Evolutionary conservation across 2,888 invertebrate species (phyloP), one percentile per base, ranked within the genome.

Genomic region (Thera britannica): DNA sequence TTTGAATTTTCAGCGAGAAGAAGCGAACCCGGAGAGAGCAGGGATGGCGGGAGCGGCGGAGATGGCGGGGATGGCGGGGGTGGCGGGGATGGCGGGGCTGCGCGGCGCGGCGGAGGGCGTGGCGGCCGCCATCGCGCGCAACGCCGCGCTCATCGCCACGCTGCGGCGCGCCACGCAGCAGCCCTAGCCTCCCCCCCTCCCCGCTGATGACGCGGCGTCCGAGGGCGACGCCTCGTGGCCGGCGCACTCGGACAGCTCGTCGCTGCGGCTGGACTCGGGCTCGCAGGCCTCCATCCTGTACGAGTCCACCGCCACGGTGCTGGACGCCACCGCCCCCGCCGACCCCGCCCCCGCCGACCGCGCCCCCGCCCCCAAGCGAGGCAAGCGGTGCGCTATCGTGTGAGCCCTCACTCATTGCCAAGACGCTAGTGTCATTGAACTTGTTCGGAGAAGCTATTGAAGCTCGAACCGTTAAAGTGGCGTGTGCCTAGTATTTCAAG

Each of bases 91-190:
- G 76, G 66, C 83, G 62, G 89, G 88, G 48, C 80, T 88, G 78
- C 85, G 12, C 85, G 87, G 71, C 89, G 88, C 23, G 23, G 23
- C 23, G 75, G 89, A 84, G 55, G 90, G 89, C 67, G 74, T 87
- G 60, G 82, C 80, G 3, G 75, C 71, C 5, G 73, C 75, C 59
- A 67, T 83, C 62, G 80, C 83, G 38, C 73, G 74, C 77, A 84
- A 83, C 85, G 73, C 83, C 3, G 83, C 84, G 65, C 84, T 88
- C 55, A 76, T 89, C 41, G 74, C 74, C 36, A 72, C 69, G 2
- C 72, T 79, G n/a, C 58, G 69, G 51, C 72, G 65, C 65, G 71
- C 75, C 72, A 64, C 81, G 7, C 23, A 49, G 60, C 52, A 12
- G 65, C 79, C 79, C 71, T 80, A 80, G 81, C 80, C 46, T 66